phyloP scores from a whole-genome alignment of 1,140 invertebrate species.

The Drosophila saltans region DNA sequence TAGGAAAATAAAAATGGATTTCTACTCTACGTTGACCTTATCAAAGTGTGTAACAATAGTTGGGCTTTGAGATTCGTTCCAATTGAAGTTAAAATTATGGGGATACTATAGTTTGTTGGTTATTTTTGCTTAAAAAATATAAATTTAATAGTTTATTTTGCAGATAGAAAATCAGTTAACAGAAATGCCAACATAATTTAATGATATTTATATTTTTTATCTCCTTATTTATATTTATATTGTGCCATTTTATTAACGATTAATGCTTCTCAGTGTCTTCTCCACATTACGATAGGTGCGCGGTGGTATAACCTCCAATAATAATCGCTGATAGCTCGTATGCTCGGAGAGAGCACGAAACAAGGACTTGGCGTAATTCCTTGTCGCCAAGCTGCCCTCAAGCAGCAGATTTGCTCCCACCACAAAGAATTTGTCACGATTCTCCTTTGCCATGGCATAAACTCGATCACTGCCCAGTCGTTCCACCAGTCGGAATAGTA shows the following conservation, averaged over 20 bases:
- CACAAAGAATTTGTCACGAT: slow-evolving; percentile 91
- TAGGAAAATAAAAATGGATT: slow-evolving; percentile 15
- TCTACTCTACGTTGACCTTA: neutral
- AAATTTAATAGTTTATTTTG: too few relatives aligned
- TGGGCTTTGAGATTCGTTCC: too few relatives aligned
- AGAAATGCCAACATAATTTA: neutral
- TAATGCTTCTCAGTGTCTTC: slow-evolving; percentile 85
- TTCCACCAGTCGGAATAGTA: slow-evolving; percentile 88
- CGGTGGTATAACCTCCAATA: slow-evolving; percentile 87
- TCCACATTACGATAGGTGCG: slow-evolving; percentile 88
- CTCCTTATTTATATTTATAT: neutral
- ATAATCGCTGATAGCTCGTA: slow-evolving; percentile 86
- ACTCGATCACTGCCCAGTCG: slow-evolving; percentile 89
- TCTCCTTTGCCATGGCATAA: slow-evolving; percentile 90
- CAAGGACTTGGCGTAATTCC: slow-evolving; percentile 88
- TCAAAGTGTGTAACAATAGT: too few relatives aligned
- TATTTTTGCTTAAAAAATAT: too few relatives aligned
- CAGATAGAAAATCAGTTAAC: neutral
- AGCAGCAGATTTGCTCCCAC: slow-evolving; percentile 92
- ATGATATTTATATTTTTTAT: too few relatives aligned
- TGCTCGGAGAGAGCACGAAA: slow-evolving; percentile 87
- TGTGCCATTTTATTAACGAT: slow-evolving; percentile 33
- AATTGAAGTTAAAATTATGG: too few relatives aligned
- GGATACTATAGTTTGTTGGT: too few relatives aligned
- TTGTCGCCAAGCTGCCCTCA: slow-evolving; percentile 94